Base-by-base conservation (phyloP, 2,888 invertebrate genomes). In the Drosophila siamana region DNA sequence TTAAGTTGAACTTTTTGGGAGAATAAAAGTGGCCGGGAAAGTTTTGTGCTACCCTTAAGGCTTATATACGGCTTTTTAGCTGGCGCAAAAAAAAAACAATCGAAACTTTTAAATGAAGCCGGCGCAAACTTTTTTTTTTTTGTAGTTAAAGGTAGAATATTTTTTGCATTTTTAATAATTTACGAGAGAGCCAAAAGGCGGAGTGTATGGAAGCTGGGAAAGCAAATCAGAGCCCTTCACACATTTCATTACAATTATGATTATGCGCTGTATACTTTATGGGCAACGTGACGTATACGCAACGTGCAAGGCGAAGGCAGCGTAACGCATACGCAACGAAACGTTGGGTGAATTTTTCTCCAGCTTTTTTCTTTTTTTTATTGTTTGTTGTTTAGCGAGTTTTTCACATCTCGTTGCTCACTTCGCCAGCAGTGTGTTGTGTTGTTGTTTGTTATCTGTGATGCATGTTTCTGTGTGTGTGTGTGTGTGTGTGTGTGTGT, bases 261-360 rank as follows among this genome's bases (percentile, higher is more conserved):
- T 63, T 60, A 63, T 57, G 52, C 41, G 51, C 16, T 52, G 76
- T 76, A 71, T 43, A 69, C 28, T 41, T 51, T 40, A 38, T 33
- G 61, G 61, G 51, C 56, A 65, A 83, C 83, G 76, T 86, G 79
- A 67, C 82, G 88, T 85, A 87, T 87, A 75, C 81, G 82, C 72
- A 84, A 84, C 63, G 64, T 69, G 52, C 41, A 50, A 15, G 15
- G 15, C 15, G 50, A 28, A 43, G 43, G 11, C 38, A 52, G 38
- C 50, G 55, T 69, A 43, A 55, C 66, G 62, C 54, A 80, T 80
- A 78, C 86, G 80, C 86, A 69, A 52, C 86, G 80, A 82, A 69
- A 52, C 62, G 65, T 74, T 55, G 16, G 7, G 46, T 50, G 15
- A 43, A 44, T 24, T 15, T 55, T 15, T 24, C 33, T 2, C 26